Base-by-base conservation (phyloP, 2,113 vertebrate genomes). In the Ceyx margarethae region DNA sequence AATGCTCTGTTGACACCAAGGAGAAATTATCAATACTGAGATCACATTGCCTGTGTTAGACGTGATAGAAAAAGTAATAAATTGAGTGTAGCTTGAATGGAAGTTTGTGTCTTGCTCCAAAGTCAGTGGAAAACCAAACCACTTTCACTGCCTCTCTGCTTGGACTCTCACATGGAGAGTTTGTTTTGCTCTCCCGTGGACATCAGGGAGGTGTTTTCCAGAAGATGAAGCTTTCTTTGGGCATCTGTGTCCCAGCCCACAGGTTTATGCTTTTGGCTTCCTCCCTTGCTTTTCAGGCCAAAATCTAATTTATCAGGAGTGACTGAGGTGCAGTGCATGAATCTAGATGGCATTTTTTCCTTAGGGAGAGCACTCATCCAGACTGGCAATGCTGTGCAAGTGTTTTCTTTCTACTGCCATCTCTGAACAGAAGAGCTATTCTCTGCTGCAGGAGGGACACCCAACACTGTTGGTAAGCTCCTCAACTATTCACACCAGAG, bases 381-480 rank as follows among this genome's bases (percentile, higher is more conserved):
- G 73, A 9, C 69, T 68, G 53, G 56, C 57, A 67, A 28, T 78
- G 18, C 5, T 50, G 25, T 72, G 77, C 8, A 83, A 81, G 57
- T 42, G 40, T 58, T 89, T 91, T 73, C 25, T 72, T 75, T 67
- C 76, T n/a, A 4, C 54, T 73, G 71, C 35, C 42, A 4, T 21
- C 42, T 58, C 87, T 69, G 54, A 81, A 37, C 33, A 53, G 5
- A 19, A 18, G 46, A 79, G 53, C 25, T 54, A 8, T 26, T 58
- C 61, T 43, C 29, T 35, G 50, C 66, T 87, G 85, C 54, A 21
- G 16, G 43, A 67, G 33, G 35, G 57, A 56, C 16, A 29, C 29
- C 17, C 14, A 15, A 0, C 4, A 4, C 20, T 28, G 13, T 45
- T 0, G 0, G 7, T 29, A 25, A 78, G 22, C 45, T 80, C 31